phyloP scores from a whole-genome alignment of 2,888 invertebrate species.

The Athrips mouffetella region DNA sequence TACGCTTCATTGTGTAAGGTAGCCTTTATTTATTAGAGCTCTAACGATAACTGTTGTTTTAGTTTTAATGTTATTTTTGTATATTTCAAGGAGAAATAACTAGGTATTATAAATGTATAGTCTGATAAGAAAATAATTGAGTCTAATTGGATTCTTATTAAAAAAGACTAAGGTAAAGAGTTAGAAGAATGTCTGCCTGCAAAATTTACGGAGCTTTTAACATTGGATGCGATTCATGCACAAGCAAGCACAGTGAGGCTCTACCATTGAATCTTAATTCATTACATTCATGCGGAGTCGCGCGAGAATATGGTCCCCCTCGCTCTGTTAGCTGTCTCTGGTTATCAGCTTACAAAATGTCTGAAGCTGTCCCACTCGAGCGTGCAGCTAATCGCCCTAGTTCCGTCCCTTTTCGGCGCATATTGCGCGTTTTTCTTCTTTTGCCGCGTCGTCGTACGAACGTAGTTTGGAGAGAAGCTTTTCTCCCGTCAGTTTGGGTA shows the following conservation, averaged over 20 bases:
- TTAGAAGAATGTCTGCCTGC: conserved; percentile 19
- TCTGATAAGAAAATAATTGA: neutral
- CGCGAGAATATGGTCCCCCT: conserved; percentile 76
- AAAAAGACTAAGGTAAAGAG: conserved; percentile 8
- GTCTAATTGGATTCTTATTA: conserved; percentile 40
- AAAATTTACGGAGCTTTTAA: conserved; percentile 47
- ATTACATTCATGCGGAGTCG: conserved; percentile 74
- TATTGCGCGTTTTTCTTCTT: conserved; percentile 77
- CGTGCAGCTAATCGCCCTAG: conserved; percentile 55
- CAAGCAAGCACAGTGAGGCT: conserved; percentile 52
- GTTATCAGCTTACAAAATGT: conserved; percentile 78
- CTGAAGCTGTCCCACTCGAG: conserved; percentile 61
- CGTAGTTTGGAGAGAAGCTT: conserved; percentile 47
- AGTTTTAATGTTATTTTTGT: too few species aligned
- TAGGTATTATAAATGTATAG: too few species aligned
- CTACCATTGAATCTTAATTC: conserved; percentile 74
- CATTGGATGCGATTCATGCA: conserved; percentile 51
- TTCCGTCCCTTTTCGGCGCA: conserved; percentile 62
- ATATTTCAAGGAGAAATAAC: too few species aligned
- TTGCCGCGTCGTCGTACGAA: conserved; percentile 71
- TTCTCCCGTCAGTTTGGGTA: conserved; percentile 32
- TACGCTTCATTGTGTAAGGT: conserved; percentile 38
- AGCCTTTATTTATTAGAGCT: neutral
- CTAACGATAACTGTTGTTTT: neutral
- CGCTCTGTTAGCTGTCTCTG: conserved; percentile 71